Conservation (phyloP, 2,797 vertebrate species). For the Craterocephalus amniculus region DNA sequence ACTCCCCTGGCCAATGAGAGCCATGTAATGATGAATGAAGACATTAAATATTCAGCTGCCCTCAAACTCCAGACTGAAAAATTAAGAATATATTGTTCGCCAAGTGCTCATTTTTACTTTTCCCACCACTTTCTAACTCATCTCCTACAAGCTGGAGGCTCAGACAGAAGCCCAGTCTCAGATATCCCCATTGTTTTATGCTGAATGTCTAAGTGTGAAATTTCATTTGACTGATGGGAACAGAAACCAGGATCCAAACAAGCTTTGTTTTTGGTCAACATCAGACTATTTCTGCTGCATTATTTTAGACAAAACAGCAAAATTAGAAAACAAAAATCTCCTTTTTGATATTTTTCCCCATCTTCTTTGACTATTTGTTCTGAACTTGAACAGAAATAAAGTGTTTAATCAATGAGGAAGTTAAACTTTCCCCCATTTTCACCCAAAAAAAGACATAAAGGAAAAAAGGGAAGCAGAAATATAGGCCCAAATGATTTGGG, state of each 20-base stretch:
- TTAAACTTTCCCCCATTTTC: background rate
- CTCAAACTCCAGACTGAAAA: constrained; percentile 69
- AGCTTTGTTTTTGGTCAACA: constrained; percentile 16
- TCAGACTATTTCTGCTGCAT: constrained; percentile 7
- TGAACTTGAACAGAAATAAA: background rate
- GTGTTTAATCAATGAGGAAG: background rate
- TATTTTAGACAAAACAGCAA: constrained; percentile 9
- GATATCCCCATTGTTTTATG: constrained; percentile 62
- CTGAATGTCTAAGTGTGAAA: constrained; percentile 36
- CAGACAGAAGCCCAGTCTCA: constrained; percentile 29
- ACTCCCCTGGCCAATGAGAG: constrained; percentile 15
- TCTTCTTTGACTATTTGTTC: background rate
- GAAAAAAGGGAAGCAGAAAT: background rate
- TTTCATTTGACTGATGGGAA: constrained; percentile 43
- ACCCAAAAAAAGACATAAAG: background rate
- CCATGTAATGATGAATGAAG: constrained; percentile 63
- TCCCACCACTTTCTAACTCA: constrained; percentile 39
- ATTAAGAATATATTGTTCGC: constrained; percentile 61
- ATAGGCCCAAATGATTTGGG: constrained; percentile 5
- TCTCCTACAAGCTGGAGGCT: constrained; percentile 32
- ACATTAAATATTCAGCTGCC: constrained; percentile 80
- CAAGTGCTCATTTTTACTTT: constrained; percentile 43
- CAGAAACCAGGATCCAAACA: constrained; percentile 34
- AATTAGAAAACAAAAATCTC: background rate
- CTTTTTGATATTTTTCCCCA: background rate